Evolutionary conservation across 2,888 invertebrate species (phyloP).

Genomic region (Chymomyza fuscimana): DNA sequence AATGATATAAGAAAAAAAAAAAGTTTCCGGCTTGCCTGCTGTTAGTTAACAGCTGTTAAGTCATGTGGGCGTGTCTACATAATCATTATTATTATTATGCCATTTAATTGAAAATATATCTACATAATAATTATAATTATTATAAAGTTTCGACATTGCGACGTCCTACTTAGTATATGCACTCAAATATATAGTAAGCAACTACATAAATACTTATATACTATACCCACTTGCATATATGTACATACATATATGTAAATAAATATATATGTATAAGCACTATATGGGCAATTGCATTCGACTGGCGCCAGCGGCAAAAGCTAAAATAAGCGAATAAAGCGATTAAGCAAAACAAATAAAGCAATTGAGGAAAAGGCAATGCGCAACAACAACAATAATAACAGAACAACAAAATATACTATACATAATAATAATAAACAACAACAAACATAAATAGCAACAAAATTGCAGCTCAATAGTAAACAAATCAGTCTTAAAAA

Average conservation of each 20-base stretch:
- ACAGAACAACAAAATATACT: neutral
- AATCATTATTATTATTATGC: too few species aligned
- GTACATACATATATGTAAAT: too few species aligned
- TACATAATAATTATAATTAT: constrained; percentile 9
- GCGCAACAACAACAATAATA: neutral
- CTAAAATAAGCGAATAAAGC: constrained; percentile 20
- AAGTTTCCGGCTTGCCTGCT: neutral
- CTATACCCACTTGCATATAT: too few species aligned
- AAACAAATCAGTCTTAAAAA: neutral
- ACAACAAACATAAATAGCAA: neutral
- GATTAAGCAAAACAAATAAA: constrained; percentile 13
- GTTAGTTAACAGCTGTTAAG: neutral
- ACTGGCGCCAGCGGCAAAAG: constrained; percentile 46
- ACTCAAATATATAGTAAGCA: too few species aligned
- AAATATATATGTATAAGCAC: constrained; percentile 1
- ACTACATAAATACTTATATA: too few species aligned
- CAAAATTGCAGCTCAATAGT: neutral
- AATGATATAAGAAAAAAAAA: neutral
- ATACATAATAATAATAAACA: neutral
- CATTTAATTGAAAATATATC: too few species aligned
- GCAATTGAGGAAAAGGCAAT: constrained; percentile 36
- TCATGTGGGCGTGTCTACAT: neutral
- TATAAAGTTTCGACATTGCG: constrained; percentile 15
- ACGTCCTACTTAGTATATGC: constrained; percentile 6
- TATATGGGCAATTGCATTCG: constrained; percentile 62